A percentile compares a stretch with the other conserved stretches of the same genome.
Conservation (phyloP, 2,113 vertebrate genomes). For the Seriola quinqueradiata region DNA sequence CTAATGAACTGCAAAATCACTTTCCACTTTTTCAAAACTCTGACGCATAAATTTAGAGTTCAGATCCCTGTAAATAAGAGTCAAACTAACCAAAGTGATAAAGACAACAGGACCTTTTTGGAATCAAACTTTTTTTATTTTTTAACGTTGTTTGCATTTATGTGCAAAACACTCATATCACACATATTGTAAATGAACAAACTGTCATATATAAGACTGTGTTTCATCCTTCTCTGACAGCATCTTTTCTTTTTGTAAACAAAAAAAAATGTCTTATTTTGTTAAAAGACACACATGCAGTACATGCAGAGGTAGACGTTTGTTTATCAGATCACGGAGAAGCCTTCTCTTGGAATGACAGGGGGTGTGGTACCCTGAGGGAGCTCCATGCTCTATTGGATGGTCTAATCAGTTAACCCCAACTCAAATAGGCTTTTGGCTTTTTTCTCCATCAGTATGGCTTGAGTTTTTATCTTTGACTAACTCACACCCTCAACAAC, state of each 20-base stretch:
- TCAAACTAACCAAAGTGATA: neutral
- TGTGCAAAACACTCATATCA: neutral
- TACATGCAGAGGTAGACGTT: slow-evolving; percentile 25
- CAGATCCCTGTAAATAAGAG: neutral
- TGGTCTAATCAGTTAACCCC: slow-evolving; percentile 56
- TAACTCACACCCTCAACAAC: slow-evolving; percentile 19
- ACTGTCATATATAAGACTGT: neutral
- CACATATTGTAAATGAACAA: neutral
- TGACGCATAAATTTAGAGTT: neutral
- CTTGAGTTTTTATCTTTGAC: slow-evolving; percentile 11
- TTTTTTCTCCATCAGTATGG: slow-evolving; percentile 19
- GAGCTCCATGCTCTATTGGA: slow-evolving; percentile 30
- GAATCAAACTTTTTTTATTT: neutral
- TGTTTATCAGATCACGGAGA: slow-evolving; percentile 69
- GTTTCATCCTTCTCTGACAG: neutral
- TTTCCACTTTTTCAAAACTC: neutral
- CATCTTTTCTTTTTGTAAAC: neutral
- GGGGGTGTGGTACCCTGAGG: slow-evolving; percentile 61
- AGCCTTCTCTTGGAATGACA: slow-evolving; percentile 58
- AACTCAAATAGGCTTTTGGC: slow-evolving; percentile 55
- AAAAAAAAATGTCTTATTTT: neutral
- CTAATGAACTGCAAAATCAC: slow-evolving; percentile 12
- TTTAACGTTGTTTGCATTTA: neutral
- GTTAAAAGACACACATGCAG: slow-evolving; percentile 18
- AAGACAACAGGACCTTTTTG: neutral